A percentile compares a stretch with the other conserved stretches of the same genome.
phyloP scores from a whole-genome alignment of 2,888 invertebrate genomes.

The Dryocosmus kuriphilus region DNA sequence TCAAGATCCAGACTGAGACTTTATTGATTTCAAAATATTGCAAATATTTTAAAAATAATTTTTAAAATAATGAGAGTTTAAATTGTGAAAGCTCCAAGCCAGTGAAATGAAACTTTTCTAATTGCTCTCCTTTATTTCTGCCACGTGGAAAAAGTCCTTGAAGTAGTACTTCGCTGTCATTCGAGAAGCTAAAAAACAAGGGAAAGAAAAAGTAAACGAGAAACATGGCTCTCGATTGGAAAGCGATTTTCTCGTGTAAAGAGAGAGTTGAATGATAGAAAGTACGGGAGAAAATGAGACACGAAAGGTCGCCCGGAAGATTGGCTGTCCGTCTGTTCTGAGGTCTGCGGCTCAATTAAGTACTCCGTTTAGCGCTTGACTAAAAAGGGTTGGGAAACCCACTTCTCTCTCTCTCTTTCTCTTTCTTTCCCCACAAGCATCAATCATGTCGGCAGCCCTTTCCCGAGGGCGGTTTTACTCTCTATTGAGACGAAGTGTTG shows the following conservation, averaged over 20 bases:
- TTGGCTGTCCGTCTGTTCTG: slow-evolving; percentile 75
- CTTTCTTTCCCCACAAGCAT: slow-evolving; percentile 71
- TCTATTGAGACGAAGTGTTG: slow-evolving; percentile 76
- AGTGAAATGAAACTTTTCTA: slow-evolving; percentile 34
- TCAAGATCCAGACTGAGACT: not conserved
- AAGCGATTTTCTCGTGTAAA: slow-evolving; percentile 49
- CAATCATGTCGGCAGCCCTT: slow-evolving; percentile 78
- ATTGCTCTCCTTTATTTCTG: slow-evolving; percentile 16
- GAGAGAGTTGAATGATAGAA: slow-evolving; percentile 2
- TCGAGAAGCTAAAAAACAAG: slow-evolving; percentile 22
- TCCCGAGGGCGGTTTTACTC: slow-evolving; percentile 75
- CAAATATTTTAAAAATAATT: too few relatives aligned
- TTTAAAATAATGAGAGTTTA: not conserved
- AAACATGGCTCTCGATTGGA: slow-evolving; percentile 48
- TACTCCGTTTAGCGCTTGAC: slow-evolving; percentile 72
- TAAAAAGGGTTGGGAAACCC: slow-evolving; percentile 72
- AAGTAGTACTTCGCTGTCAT: slow-evolving; percentile 20
- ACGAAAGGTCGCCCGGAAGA: slow-evolving; percentile 60
- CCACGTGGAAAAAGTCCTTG: slow-evolving; percentile 18
- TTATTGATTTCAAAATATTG: too few relatives aligned
- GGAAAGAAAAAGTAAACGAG: slow-evolving; percentile 1
- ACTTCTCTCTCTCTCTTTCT: too few relatives aligned
- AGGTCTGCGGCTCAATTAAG: slow-evolving; percentile 76
- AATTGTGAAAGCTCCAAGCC: slow-evolving; percentile 6
- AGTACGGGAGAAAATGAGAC: slow-evolving; percentile 28